Evolutionary conservation across 2,797 vertebrate genomes (phyloP), one percentile per base, ranked within the genome.

Genomic region (Xiphorhynchus erythropygius): DNA sequence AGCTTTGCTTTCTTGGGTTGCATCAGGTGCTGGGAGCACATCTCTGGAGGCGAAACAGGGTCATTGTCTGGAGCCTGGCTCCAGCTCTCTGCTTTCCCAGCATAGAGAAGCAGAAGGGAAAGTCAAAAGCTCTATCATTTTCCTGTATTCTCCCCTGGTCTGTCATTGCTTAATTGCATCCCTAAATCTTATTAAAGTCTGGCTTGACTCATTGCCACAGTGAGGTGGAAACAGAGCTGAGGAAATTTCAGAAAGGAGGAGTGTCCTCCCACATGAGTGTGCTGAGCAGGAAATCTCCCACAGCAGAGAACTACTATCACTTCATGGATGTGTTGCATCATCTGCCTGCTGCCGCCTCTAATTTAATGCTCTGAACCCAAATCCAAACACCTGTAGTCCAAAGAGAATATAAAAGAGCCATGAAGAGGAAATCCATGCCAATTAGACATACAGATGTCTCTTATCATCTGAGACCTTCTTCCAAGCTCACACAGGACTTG

Each of bases 111-210:
- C 55, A 90, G 52, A 90, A 84, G 55, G 49, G 70, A 96, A 94
- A 94, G 85, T 90, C 93, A 79, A 70, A 83, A 88, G 52, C 91
- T 93, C 89, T 94, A 24, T 94, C 59, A 93, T 88, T 94, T 84
- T 88, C 60, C 56, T 77, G 46, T 56, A 4, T 90, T 95, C 32
- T 91, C 25, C 42, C 21, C 46, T 85, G 41, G 56, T 74, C 87
- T 96, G 27, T 93, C 87, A 94, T 93, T 93, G 91, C 94, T 93
- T 94, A 93, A 91, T 96, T 92, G 89, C 76, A 86, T 82, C 64
- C 87, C 75, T 80, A 83, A 94, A 65, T 90, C 67, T 88, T 89
- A 91, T 77, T 96, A 76, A 87, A 78, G 73, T 68, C 86, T 84
- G 75, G 28, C 23, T 44, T 94, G 84, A 95, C 62, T 96, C 91